These are phyloP conservation scores for Girardinus metallicus DNA, from an alignment of 2,797 vertebrate genomes.

Conservation along the genomic window DNA sequence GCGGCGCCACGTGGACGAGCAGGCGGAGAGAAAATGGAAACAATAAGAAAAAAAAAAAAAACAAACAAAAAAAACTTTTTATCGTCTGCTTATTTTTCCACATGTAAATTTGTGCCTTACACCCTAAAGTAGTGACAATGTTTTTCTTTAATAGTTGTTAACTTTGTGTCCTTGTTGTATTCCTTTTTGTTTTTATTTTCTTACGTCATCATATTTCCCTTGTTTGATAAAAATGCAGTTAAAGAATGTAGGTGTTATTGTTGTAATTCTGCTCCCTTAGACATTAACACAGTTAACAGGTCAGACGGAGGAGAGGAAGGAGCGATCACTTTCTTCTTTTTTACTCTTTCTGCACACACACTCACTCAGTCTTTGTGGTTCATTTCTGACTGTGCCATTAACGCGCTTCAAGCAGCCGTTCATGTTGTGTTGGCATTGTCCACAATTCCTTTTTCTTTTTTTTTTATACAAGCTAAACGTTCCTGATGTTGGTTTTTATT, in stretches of 20 bases:
- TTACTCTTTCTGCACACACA: conserved; percentile 23
- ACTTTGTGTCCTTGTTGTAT: conserved; percentile 80
- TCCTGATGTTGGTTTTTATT: conserved; percentile 72
- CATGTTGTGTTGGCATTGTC: conserved; percentile 79
- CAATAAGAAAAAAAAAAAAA: conserved; percentile 27
- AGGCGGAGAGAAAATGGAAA: conserved; percentile 27
- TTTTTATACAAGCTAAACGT: conserved; percentile 75
- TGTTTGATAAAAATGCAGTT: conserved; percentile 85
- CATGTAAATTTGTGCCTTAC: conserved; percentile 99
- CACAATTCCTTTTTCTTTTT: conserved; percentile 78
- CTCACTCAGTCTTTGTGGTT: conserved; percentile 74
- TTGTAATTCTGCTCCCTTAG: conserved; percentile 79
- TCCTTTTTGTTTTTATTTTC: conserved; percentile 65
- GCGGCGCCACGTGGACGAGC: conserved; percentile 44
- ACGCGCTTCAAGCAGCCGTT: conserved; percentile 77
- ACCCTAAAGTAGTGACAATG: conserved; percentile 96
- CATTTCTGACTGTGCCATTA: conserved; percentile 89
- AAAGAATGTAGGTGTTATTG: conserved; percentile 86
- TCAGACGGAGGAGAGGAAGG: conserved; percentile 32
- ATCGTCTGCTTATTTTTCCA: conserved; percentile 93
- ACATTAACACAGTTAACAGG: conserved; percentile 67
- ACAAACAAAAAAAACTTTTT: conserved; percentile 58
- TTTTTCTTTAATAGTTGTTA: conserved; percentile 87
- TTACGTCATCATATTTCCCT: conserved; percentile 79
- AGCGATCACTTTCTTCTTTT: conserved; percentile 32